phyloP scores from a whole-genome alignment of 2,888 invertebrate species.

The Amphipyra tragopoginis region DNA sequence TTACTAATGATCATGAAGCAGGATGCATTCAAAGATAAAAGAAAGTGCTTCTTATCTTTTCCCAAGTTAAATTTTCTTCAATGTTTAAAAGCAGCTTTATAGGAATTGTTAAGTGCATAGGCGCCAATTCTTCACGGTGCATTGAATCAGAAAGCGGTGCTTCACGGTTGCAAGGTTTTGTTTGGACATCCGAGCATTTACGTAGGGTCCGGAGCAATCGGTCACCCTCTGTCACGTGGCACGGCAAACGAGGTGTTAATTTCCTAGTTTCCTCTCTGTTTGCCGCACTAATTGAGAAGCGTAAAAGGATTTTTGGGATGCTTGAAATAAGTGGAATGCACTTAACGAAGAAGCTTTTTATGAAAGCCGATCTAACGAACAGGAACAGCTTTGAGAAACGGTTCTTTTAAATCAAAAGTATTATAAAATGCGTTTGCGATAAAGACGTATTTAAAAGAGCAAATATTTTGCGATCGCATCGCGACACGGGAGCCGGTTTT shows the following conservation, averaged over 20 bases:
- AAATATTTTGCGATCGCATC: slow-evolving; percentile 73
- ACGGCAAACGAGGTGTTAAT: slow-evolving; percentile 76
- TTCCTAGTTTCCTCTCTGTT: slow-evolving; percentile 67
- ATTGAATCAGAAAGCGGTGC: slow-evolving; percentile 71
- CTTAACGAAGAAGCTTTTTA: slow-evolving; percentile 40
- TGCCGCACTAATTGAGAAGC: slow-evolving; percentile 66
- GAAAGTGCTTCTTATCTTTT: slow-evolving; percentile 83
- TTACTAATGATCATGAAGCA: slow-evolving; percentile 84
- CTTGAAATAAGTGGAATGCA: slow-evolving; percentile 52
- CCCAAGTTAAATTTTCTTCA: slow-evolving; percentile 57
- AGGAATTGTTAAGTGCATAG: slow-evolving; percentile 61
- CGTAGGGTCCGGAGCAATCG: slow-evolving; percentile 69
- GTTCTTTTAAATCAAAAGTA: slow-evolving; percentile 22
- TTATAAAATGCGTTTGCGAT: slow-evolving; percentile 48
- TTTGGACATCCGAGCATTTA: slow-evolving; percentile 68
- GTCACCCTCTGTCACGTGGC: slow-evolving; percentile 79
- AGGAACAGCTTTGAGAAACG: slow-evolving; percentile 30
- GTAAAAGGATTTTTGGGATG: slow-evolving; percentile 56
- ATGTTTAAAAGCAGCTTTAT: slow-evolving; percentile 44
- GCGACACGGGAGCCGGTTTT: slow-evolving; percentile 77
- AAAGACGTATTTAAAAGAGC: slow-evolving; percentile 59
- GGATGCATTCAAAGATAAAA: slow-evolving; percentile 82
- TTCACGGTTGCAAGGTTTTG: slow-evolving; percentile 74
- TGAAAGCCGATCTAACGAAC: slow-evolving; percentile 32
- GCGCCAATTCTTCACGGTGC: slow-evolving; percentile 75